These are phyloP conservation scores for Microcebus tavaratra DNA, from an alignment of 2,113 vertebrate genomes.

Conservation along the genomic window DNA sequence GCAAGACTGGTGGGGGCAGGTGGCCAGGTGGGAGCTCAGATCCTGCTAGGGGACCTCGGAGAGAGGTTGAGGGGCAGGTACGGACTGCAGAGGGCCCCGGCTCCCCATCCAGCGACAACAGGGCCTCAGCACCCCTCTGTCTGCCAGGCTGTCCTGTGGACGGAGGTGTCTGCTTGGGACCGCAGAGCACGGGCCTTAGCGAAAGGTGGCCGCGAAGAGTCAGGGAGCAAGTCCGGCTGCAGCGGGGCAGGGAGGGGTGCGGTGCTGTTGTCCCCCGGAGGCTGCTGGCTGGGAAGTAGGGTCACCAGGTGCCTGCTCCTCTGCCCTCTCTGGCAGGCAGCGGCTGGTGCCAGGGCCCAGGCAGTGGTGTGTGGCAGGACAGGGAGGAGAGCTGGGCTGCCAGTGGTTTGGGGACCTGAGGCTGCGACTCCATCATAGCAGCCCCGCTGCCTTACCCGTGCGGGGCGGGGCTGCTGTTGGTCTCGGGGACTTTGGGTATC, in stretches of 20 bases:
- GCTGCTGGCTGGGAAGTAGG: neutral
- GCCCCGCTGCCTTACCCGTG: neutral
- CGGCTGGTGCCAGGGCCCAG: neutral
- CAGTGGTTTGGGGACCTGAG: neutral
- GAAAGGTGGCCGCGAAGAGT: neutral
- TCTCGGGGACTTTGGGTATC: neutral
- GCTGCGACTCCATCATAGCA: no score
- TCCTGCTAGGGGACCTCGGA: neutral
- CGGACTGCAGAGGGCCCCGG: fast-evolving
- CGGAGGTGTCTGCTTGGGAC: neutral
- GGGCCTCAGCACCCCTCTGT: neutral
- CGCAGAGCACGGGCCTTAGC: neutral
- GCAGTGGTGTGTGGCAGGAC: neutral
- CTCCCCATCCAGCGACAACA: no score
- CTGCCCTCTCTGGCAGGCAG: neutral
- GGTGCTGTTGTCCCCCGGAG: neutral
- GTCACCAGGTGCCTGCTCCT: no score
- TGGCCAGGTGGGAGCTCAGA: neutral
- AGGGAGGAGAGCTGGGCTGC: neutral
- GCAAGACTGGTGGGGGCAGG: neutral
- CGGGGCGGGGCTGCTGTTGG: neutral
- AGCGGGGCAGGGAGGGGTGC: neutral
- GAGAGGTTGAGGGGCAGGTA: neutral
- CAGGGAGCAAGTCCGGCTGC: neutral
- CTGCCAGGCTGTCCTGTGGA: neutral